Evolutionary conservation across 2,797 vertebrate species (phyloP).

Genomic region (Alauda arvensis): DNA sequence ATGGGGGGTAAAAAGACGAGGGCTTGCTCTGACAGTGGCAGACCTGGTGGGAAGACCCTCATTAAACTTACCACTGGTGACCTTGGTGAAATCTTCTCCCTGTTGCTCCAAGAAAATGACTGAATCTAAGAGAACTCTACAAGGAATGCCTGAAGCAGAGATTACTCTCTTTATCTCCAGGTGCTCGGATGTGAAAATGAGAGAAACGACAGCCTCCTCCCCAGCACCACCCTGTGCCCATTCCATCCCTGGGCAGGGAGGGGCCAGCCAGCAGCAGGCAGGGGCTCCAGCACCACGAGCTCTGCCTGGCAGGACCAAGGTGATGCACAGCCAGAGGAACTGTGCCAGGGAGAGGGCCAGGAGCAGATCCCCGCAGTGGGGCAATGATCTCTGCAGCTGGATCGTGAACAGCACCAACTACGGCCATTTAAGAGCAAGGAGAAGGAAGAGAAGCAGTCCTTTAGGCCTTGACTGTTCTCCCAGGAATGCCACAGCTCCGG

Average conservation of each 20-base stretch:
- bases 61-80: neutral
- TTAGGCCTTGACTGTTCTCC: accelerated
- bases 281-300: accelerated
- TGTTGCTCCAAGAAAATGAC: neutral
- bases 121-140: neutral
- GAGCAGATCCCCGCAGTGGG: neutral
- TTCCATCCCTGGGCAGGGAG: neutral
- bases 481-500: neutral
- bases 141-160: neutral
- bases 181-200: conserved; percentile 77
- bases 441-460: neutral
- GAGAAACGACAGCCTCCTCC: conserved; percentile 42
- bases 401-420: neutral
- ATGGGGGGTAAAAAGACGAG: neutral
- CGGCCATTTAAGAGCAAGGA: neutral
- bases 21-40: neutral
- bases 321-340: neutral
- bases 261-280: neutral
- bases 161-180: conserved; percentile 54
- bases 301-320: neutral
- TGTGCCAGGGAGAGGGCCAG: neutral
- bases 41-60: neutral
- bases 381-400: neutral
- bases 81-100: neutral
- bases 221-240: conserved; percentile 77